These are phyloP conservation scores for Laterallus jamaicensis DNA, from an alignment of 2,113 vertebrate species.

Conservation along the genomic window DNA sequence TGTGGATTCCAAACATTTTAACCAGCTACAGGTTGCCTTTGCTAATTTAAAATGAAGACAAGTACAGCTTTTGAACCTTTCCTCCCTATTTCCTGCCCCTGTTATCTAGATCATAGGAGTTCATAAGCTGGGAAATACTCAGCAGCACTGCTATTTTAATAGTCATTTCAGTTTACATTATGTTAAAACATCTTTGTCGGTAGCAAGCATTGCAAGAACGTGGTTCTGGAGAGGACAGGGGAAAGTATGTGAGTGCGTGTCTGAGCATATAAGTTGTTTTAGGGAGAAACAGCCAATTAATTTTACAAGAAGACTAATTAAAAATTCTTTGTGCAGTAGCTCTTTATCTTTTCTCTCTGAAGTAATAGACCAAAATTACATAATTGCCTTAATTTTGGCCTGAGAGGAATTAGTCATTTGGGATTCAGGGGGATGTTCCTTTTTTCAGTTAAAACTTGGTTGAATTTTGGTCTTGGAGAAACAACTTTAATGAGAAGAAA, in stretches of 20 bases:
- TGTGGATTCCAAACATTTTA: not conserved
- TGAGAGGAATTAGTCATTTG: not conserved
- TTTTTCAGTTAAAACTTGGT: not conserved
- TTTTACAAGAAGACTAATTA: conserved; percentile 20
- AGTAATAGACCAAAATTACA: conserved; percentile 5
- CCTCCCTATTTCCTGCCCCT: not conserved
- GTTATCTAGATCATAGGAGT: not conserved
- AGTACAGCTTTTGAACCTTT: not conserved
- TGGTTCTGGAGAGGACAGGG: not conserved
- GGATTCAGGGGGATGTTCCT: not conserved
- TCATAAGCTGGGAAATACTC: not conserved
- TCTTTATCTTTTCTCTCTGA: not conserved
- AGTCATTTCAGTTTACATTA: not conserved
- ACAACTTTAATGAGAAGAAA: not conserved
- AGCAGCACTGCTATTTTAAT: not conserved
- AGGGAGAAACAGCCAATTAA: not conserved
- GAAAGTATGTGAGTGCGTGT: not conserved
- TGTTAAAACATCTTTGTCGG: not conserved
- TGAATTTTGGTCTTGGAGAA: not conserved
- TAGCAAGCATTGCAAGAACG: not conserved
- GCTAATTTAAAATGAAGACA: not conserved
- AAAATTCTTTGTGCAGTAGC: not conserved
- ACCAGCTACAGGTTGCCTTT: not conserved
- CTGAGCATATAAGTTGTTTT: not conserved
- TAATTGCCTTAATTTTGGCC: conserved; percentile 4